These are phyloP conservation scores for Nannospalax galili DNA, from an alignment of 2,113 vertebrate genomes.

Conservation along the genomic window DNA sequence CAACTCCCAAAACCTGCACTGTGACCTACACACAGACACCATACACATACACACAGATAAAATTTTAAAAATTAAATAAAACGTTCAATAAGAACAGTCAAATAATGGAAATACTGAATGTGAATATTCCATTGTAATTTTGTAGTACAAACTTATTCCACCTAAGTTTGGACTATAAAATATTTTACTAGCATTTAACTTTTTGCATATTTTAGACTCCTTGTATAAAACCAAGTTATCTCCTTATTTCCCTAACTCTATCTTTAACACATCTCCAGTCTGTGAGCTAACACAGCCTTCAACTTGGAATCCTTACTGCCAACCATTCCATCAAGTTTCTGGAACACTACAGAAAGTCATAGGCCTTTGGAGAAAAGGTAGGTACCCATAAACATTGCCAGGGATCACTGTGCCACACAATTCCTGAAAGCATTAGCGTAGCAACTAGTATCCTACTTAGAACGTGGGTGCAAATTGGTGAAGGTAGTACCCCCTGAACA, in stretches of 20 bases:
- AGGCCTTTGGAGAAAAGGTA: neutral
- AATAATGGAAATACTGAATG: neutral
- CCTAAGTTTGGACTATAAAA: neutral
- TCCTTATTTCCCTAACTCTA: neutral
- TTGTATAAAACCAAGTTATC: neutral
- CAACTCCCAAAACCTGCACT: neutral
- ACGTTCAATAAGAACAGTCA: neutral
- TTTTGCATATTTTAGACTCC: neutral
- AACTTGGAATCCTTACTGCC: neutral
- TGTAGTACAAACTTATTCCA: neutral
- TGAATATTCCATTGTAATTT: neutral
- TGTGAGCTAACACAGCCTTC: neutral
- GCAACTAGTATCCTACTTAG: neutral
- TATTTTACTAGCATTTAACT: constrained; percentile 26
- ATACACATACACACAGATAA: neutral
- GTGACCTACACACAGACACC: neutral
- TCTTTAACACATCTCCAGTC: neutral
- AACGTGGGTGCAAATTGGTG: neutral
- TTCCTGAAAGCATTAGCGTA: neutral
- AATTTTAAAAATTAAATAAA: neutral
- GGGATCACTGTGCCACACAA: neutral
- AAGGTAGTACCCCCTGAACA: neutral
- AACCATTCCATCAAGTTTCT: neutral
- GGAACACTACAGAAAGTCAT: neutral
- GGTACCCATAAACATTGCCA: neutral